Conservation (phyloP, 1,140 invertebrate species). For the Bursaphelenchus mucronatus region DNA sequence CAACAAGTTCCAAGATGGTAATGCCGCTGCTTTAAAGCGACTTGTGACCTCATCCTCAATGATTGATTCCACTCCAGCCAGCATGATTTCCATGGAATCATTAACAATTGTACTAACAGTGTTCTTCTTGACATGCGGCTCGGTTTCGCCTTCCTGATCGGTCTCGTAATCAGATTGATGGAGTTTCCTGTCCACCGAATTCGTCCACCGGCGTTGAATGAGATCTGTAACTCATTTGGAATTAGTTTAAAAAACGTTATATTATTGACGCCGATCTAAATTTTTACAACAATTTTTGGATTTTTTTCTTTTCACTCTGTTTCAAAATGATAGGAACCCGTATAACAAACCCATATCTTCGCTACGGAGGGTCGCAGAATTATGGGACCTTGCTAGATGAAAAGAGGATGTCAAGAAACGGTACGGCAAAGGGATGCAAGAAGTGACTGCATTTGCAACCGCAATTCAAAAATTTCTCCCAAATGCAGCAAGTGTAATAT, state of each 20-base stretch:
- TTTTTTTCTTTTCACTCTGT: not conserved
- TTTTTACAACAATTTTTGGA: not conserved
- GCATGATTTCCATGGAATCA: slow-evolving; percentile 24
- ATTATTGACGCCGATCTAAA: slow-evolving; percentile 1
- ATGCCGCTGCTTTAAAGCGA: slow-evolving; percentile 58
- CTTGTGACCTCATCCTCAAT: slow-evolving; percentile 61
- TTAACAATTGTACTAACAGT: slow-evolving; percentile 18
- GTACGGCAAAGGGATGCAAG: too few relatives aligned
- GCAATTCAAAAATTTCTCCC: too few relatives aligned
- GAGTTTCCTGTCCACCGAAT: slow-evolving; percentile 17
- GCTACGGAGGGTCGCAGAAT: too few relatives aligned
- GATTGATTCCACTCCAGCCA: slow-evolving; percentile 58
- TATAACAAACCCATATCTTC: too few relatives aligned
- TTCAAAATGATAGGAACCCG: too few relatives aligned
- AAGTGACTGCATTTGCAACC: too few relatives aligned
- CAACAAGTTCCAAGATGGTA: slow-evolving; percentile 58
- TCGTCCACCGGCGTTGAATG: slow-evolving; percentile 16
- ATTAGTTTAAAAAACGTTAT: not conserved
- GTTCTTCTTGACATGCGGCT: not conserved
- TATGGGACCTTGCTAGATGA: too few relatives aligned
- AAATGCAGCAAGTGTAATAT: too few relatives aligned
- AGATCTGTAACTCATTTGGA: slow-evolving; percentile 4
- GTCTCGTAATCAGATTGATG: slow-evolving; percentile 14
- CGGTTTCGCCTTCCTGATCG: not conserved
- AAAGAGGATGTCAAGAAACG: too few relatives aligned